phyloP scores from a whole-genome alignment of 2,888 invertebrate genomes.

The Acleris holmiana region DNA sequence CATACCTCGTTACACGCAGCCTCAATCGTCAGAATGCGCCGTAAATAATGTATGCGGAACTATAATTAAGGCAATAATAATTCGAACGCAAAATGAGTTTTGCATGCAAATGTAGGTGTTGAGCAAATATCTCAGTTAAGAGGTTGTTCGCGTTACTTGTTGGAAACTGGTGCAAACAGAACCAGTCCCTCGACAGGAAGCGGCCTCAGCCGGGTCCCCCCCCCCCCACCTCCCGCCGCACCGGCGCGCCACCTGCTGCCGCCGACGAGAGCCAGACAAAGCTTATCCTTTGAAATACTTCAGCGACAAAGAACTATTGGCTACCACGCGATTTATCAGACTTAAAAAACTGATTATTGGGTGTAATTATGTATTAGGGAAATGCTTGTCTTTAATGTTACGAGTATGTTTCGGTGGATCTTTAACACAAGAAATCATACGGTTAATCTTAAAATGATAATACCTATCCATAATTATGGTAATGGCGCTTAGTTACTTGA shows the following conservation, averaged over 20 bases:
- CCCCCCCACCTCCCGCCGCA: conserved; percentile 43
- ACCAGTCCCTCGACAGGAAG: conserved; percentile 82
- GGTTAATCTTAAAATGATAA: too few relatives aligned
- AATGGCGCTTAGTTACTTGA: too few relatives aligned
- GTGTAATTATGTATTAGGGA: too few relatives aligned
- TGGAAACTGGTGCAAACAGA: conserved; percentile 80
- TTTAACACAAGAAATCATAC: neutral
- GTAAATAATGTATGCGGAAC: conserved; percentile 38
- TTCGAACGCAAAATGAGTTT: conserved; percentile 39
- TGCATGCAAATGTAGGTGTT: conserved; percentile 48
- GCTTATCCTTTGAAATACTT: conserved; percentile 25
- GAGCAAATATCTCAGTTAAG: conserved; percentile 61
- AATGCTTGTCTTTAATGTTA: too few relatives aligned
- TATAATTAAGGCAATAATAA: conserved; percentile 42
- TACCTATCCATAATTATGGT: too few relatives aligned
- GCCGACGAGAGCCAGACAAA: conserved; percentile 27
- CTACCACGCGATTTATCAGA: neutral
- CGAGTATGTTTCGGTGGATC: neutral
- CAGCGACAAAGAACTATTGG: conserved; percentile 4
- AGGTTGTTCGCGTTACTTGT: conserved; percentile 65
- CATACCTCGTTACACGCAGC: conserved; percentile 7
- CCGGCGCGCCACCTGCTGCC: conserved; percentile 42
- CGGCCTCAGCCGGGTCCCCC: conserved; percentile 65
- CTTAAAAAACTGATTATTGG: neutral
- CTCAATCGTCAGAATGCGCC: conserved; percentile 25